Conservation (phyloP, 64 coral and sea anemone species). For the Hydrozoanthus tunicans region DNA sequence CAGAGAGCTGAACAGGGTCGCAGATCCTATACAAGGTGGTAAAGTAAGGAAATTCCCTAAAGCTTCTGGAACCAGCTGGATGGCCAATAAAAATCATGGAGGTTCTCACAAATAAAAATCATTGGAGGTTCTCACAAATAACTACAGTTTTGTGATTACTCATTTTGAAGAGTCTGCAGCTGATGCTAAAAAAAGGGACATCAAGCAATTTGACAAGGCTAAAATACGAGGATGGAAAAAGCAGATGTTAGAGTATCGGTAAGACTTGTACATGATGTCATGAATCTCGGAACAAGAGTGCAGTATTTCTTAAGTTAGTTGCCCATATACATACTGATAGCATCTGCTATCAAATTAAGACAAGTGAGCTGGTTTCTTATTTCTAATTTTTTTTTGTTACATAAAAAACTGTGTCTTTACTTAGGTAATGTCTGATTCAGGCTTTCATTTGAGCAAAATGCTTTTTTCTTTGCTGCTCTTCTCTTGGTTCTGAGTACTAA, state of each 20-base stretch:
- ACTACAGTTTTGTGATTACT: conserved; percentile 42
- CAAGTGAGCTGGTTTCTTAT: background rate
- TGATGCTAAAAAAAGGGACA: conserved; percentile 24
- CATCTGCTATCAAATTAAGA: conserved; percentile 15
- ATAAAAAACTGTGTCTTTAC: background rate
- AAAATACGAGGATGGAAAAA: conserved; percentile 30
- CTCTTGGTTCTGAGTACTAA: too few species aligned
- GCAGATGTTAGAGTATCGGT: conserved; percentile 37
- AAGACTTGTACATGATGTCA: conserved; percentile 5
- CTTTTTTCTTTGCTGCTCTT: too few species aligned
- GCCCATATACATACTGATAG: background rate
- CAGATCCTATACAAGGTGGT: conserved; percentile 13
- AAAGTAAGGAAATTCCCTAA: conserved; percentile 39
- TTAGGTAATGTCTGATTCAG: background rate
- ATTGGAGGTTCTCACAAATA: conserved; percentile 37
- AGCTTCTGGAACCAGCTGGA: conserved; percentile 37
- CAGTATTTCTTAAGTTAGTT: conserved; percentile 40
- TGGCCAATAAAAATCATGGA: conserved; percentile 28
- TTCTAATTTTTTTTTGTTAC: background rate
- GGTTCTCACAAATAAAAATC: background rate
- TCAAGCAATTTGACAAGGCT: conserved; percentile 29
- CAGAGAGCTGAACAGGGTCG: conserved; percentile 44
- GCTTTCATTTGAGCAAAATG: too few species aligned
- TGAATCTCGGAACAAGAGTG: conserved; percentile 20
- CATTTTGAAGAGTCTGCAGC: conserved; percentile 45